Conservation (phyloP, 2,888 invertebrate genomes). For the Diogma glabrata region DNA sequence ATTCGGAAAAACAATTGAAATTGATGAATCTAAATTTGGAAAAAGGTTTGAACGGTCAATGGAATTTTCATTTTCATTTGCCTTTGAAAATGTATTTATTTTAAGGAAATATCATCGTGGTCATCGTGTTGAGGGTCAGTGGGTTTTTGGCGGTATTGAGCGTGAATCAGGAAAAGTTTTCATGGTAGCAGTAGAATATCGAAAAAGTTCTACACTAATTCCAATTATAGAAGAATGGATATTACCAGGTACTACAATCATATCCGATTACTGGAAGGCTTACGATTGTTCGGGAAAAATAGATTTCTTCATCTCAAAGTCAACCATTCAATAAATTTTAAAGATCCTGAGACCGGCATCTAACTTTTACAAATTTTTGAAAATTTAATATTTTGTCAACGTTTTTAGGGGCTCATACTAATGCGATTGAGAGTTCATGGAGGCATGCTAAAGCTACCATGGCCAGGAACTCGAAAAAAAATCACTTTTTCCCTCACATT, state of each 20-base stretch:
- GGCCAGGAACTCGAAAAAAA: no score
- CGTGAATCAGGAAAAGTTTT: neutral
- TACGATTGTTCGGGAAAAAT: neutral
- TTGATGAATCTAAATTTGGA: no score
- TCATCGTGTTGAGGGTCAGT: slow-evolving; percentile 16
- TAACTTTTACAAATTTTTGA: no score
- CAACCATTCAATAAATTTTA: neutral
- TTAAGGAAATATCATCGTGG: slow-evolving; percentile 16
- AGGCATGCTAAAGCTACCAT: neutral
- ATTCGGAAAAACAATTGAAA: no score
- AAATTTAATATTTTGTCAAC: no score
- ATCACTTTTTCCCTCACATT: no score
- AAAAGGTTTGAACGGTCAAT: no score
- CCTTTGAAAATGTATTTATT: no score
- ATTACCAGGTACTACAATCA: neutral
- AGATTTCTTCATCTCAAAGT: neutral
- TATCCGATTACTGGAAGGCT: neutral
- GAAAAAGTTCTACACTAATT: neutral
- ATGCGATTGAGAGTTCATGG: neutral
- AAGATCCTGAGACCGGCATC: neutral
- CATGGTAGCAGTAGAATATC: neutral
- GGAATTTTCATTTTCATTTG: no score
- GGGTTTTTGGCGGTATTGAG: slow-evolving; percentile 9
- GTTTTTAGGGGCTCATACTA: neutral
- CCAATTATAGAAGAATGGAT: neutral